Percentiles rank a stretch among this genome's conserved stretches.
Conservation (phyloP, 1,140 invertebrate species). For the Conus betulinus region DNA sequence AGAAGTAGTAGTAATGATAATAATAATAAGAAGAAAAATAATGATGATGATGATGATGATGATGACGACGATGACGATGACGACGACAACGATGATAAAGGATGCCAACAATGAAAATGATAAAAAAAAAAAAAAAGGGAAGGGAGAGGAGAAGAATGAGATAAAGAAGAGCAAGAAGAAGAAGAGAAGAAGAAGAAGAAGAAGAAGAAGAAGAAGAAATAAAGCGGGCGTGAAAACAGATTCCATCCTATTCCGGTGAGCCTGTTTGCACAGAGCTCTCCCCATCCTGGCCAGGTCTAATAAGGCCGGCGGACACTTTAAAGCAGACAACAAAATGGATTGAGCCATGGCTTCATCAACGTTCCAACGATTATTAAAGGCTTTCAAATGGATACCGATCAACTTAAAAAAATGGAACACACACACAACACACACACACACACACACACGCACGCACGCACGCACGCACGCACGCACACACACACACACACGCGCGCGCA, state of each 20-base stretch:
- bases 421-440: slow-evolving; percentile 13
- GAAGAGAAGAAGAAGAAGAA: neutral
- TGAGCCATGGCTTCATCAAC: neutral
- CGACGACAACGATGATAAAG: too few species aligned
- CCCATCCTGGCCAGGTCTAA: neutral
- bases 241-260: neutral
- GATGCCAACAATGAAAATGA: neutral
- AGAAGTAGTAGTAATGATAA: too few species aligned
- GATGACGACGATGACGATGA: too few species aligned
- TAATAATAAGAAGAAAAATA: neutral
- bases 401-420: too few species aligned
- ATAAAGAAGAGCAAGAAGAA: neutral
- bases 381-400: too few species aligned
- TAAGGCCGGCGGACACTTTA: neutral
- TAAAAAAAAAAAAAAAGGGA: neutral
- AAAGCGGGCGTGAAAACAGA: neutral
- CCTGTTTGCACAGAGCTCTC: neutral
- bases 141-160: neutral
- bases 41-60: too few species aligned
- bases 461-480: too few species aligned
- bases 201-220: neutral
- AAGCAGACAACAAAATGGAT: neutral
- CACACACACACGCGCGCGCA: too few species aligned
- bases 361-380: too few species aligned
- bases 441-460: neutral